Conservation (phyloP, 1,140 invertebrate species). For the Megalopta genalis region DNA sequence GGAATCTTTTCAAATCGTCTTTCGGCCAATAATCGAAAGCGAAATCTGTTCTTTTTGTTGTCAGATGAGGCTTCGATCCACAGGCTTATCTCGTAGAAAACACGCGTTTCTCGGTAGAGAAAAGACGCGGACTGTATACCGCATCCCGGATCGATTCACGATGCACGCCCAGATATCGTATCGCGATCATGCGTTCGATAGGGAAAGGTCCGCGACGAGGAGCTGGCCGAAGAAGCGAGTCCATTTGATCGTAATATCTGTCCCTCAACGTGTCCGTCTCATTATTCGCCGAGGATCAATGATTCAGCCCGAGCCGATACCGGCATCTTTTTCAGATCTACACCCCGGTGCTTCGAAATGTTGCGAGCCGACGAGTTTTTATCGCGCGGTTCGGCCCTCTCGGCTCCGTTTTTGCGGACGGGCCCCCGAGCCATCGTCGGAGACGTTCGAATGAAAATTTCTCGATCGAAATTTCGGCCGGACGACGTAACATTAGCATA, state of each 20-base stretch:
- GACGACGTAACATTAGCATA: too few species aligned
- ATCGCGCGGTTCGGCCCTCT: background rate
- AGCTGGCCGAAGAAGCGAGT: background rate
- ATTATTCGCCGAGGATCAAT: background rate
- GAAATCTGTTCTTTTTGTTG: too few species aligned
- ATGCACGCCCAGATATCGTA: conserved; percentile 11
- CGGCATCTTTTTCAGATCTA: background rate
- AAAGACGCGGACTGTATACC: too few species aligned
- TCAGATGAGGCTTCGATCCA: too few species aligned
- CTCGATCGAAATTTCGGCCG: background rate
- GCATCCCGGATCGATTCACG: conserved; percentile 2
- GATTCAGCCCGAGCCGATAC: background rate
- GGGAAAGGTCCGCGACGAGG: background rate
- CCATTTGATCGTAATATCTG: conserved; percentile 24
- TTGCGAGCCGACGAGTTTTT: background rate
- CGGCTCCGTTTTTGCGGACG: background rate
- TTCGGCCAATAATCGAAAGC: too few species aligned
- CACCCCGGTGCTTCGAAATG: background rate
- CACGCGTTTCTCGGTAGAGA: too few species aligned
- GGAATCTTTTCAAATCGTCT: too few species aligned
- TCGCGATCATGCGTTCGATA: conserved; percentile 18
- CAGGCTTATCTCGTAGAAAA: background rate
- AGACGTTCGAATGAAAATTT: background rate
- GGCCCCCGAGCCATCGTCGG: background rate
- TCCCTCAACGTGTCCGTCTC: background rate